Evolutionary conservation across 2,888 invertebrate genomes (phyloP).

Genomic region (Ochlodes sylvanus): DNA sequence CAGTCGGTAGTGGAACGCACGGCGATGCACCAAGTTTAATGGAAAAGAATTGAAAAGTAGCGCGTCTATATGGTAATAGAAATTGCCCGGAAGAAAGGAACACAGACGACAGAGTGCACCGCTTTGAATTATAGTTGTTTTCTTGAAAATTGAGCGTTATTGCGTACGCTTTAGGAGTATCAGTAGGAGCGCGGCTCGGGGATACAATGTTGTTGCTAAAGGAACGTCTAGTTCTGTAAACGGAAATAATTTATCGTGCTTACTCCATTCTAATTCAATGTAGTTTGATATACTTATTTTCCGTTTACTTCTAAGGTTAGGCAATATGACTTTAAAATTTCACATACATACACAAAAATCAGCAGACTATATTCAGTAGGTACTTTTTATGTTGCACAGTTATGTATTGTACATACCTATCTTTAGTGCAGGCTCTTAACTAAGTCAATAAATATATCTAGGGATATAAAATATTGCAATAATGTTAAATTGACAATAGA

Average conservation of each 20-base stretch:
- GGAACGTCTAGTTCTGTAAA: constrained; percentile 67
- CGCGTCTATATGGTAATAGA: constrained; percentile 85
- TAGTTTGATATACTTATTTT: constrained; percentile 42
- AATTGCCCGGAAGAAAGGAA: constrained; percentile 84
- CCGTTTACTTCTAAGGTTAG: not conserved
- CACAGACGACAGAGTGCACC: constrained; percentile 79
- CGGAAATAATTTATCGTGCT: constrained; percentile 65
- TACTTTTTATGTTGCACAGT: too few relatives aligned
- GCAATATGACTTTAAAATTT: constrained; percentile 8
- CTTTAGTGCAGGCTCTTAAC: too few relatives aligned
- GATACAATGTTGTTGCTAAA: constrained; percentile 62
- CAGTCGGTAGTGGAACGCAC: constrained; percentile 73
- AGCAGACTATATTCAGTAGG: too few relatives aligned
- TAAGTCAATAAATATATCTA: too few relatives aligned
- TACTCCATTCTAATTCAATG: constrained; percentile 44
- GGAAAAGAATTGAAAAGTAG: constrained; percentile 85
- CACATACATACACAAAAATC: too few relatives aligned
- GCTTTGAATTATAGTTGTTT: constrained; percentile 83
- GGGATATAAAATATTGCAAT: too few relatives aligned
- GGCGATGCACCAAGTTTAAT: constrained; percentile 83
- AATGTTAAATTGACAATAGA: too few relatives aligned
- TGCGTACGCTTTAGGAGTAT: constrained; percentile 69
- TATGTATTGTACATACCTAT: too few relatives aligned
- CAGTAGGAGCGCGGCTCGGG: constrained; percentile 49
- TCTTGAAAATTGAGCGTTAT: constrained; percentile 81